Base-by-base conservation (phyloP, 2,888 invertebrate genomes). In the Corythucha ciliata region DNA sequence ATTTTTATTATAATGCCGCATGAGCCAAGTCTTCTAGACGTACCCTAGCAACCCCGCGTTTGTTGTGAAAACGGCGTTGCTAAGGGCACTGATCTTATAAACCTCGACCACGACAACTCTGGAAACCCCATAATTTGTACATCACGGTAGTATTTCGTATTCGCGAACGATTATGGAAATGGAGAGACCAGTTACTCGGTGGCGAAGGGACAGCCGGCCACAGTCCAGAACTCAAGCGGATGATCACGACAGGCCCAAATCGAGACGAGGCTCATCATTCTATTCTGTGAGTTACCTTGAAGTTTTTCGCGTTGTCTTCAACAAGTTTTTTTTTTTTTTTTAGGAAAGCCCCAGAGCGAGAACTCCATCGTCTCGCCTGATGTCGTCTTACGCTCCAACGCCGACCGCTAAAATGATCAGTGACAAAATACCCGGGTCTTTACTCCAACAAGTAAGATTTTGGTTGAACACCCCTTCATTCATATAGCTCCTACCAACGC, bases 151-250 rank as follows among this genome's bases (percentile, higher is more conserved):
- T n/a, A n/a, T n/a, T n/a, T n/a, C n/a, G n/a, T n/a, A 29, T 12
- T 29, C 29, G 29, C 29, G 8, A 40, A 7, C 40, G 21, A 7
- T 40, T 26, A 51, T 51, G 51, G 51, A 51, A 37, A n/a, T 51
- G n/a, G 51, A 51, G 18, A 26, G 51, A 5, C 51, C 51, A 25
- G 51, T 51, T 12, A 51, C 51, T n/a, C 40, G 51, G 27, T 51
- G 51, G 51, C 26, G 51, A 37, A 34, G 51, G 18, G 51, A 51
- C n/a, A 49, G 42, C 33, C n/a, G n/a, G n/a, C 16, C 41, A 20
- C 49, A 26, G 25, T 49, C 49, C 8, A 40, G 49, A 49, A 41
- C 41, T 5, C 32, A 22, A 18, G 51, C 44, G 16, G 37, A 25
- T 21, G 22, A 18, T 14, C 21, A 37, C 7, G 44, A 50, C 24